Conservation (phyloP, 2,888 invertebrate genomes). For the Limnephilus marmoratus region DNA sequence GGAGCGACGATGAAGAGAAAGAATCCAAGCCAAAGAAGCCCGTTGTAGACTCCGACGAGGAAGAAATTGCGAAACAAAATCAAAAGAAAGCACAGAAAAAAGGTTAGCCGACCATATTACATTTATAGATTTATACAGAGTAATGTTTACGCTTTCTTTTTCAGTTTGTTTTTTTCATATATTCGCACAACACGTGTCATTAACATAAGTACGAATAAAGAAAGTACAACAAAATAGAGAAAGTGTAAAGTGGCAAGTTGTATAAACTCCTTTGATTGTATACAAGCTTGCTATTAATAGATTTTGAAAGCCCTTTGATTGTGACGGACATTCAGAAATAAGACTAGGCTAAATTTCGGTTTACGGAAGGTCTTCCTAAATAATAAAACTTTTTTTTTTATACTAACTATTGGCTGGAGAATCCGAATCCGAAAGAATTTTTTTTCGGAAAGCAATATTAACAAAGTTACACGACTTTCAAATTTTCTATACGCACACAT, state of each 20-base stretch:
- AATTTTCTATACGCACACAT: too few species aligned
- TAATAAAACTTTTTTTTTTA: too few species aligned
- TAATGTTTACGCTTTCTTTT: background rate
- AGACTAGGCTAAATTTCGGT: too few species aligned
- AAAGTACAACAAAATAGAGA: too few species aligned
- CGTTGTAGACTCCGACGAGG: constrained; percentile 73
- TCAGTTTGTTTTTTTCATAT: background rate
- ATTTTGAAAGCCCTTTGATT: background rate
- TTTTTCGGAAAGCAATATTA: too few species aligned
- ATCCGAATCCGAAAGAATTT: too few species aligned
- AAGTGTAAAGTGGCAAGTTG: too few species aligned
- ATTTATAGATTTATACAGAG: background rate
- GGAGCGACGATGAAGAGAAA: constrained; percentile 72
- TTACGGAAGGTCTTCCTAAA: too few species aligned
- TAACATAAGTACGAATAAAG: too few species aligned
- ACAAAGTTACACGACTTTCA: too few species aligned
- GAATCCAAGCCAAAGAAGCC: constrained; percentile 69
- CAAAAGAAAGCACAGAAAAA: constrained; percentile 77
- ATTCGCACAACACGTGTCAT: background rate
- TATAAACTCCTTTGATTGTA: too few species aligned
- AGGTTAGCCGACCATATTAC: constrained; percentile 68
- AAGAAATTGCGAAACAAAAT: constrained; percentile 72
- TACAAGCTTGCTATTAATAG: background rate
- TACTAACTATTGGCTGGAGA: too few species aligned
- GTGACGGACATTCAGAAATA: background rate